Evolutionary conservation across 2,113 vertebrate species (phyloP).

Genomic region (Vireo altiloquus): DNA sequence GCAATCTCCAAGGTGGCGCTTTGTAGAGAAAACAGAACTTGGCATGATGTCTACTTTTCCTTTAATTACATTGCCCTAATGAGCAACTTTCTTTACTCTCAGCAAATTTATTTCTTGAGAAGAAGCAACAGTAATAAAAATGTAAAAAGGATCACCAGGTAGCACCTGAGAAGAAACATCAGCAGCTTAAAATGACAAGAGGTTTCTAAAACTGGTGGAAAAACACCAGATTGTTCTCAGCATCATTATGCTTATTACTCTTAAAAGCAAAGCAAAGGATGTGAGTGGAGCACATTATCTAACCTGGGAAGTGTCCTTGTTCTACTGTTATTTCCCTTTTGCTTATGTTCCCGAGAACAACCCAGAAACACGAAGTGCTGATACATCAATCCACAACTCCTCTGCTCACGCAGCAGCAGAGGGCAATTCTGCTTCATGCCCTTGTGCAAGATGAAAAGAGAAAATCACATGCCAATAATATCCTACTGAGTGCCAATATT

Average conservation of each 20-base stretch:
- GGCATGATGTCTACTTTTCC: constrained; percentile 60
- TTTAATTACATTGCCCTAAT: constrained; percentile 71
- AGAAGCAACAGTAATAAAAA: constrained; percentile 49
- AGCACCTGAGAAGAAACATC: neutral
- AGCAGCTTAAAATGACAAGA: neutral
- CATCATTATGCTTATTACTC: neutral
- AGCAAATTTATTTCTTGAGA: constrained; percentile 60
- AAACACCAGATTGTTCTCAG: neutral
- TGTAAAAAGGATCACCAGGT: neutral
- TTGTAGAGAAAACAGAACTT: constrained; percentile 56
- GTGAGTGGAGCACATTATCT: neutral
- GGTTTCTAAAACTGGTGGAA: neutral
- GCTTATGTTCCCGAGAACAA: neutral
- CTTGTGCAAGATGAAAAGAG: neutral
- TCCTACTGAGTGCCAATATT: neutral
- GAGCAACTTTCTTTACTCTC: constrained; percentile 51
- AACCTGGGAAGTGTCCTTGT: neutral
- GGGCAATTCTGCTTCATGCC: neutral
- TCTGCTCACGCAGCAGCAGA: neutral
- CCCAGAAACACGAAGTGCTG: neutral
- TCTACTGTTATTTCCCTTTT: neutral
- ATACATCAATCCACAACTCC: neutral
- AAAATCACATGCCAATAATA: constrained; percentile 22
- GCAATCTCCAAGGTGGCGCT: constrained; percentile 65
- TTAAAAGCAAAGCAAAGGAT: neutral